Percentiles rank a stretch among this genome's conserved stretches.
Evolutionary conservation across 2,113 vertebrate genomes (phyloP).

Genomic region (Lota lota): DNA sequence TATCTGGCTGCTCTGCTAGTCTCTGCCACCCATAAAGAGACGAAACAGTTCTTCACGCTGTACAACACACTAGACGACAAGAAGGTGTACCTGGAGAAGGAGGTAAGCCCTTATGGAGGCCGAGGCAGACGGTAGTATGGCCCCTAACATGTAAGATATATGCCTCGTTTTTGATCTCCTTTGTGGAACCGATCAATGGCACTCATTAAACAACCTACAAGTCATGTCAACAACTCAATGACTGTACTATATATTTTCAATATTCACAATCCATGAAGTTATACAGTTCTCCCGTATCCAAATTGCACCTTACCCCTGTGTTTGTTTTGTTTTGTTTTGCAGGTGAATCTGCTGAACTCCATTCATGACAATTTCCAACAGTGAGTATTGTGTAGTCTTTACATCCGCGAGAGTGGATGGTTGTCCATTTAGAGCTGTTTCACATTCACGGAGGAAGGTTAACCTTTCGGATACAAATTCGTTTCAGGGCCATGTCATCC

Average conservation of each 20-base stretch:
- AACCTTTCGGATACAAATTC: constrained; percentile 20
- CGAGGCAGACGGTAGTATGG: no score
- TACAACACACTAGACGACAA: constrained; percentile 98
- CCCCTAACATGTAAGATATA: no score
- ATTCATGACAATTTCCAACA: constrained; percentile 98
- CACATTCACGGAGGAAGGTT: not conserved
- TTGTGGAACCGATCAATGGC: no score
- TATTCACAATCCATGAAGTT: no score
- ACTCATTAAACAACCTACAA: no score
- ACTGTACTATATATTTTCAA: no score
- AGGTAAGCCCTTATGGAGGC: constrained; percentile 69
- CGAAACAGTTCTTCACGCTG: constrained; percentile 97
- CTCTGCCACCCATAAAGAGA: constrained; percentile 97
- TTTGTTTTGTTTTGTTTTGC: not conserved
- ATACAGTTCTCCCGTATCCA: no score
- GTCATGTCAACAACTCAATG: no score
- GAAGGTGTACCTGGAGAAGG: constrained; percentile 97
- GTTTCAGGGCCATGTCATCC: constrained; percentile 90
- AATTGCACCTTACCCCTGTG: not conserved
- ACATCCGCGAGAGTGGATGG: not conserved
- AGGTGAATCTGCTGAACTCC: constrained; percentile 96
- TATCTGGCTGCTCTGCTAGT: constrained; percentile 70
- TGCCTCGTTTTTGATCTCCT: no score
- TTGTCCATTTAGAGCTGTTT: not conserved
- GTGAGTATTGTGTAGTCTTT: constrained; percentile 75